These are phyloP conservation scores for Nowickia ferox DNA, from an alignment of 2,888 invertebrate genomes.

Conservation along the genomic window DNA sequence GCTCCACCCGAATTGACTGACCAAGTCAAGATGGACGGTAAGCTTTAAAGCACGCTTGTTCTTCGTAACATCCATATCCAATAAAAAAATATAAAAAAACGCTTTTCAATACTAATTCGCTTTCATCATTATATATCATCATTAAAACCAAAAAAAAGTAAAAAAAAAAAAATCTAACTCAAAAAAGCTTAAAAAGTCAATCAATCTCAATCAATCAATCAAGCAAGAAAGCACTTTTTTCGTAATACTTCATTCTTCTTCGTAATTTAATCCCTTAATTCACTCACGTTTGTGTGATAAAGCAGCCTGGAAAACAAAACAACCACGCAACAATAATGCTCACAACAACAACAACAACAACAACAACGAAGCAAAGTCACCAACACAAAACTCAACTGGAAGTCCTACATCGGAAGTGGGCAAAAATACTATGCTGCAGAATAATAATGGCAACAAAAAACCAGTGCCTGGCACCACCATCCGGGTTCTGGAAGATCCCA, in stretches of 20 bases:
- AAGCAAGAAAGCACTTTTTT: slow-evolving; percentile 73
- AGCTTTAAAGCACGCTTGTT: slow-evolving; percentile 81
- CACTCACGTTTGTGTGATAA: slow-evolving; percentile 76
- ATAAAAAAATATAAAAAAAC: slow-evolving; percentile 71
- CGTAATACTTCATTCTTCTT: slow-evolving; percentile 73
- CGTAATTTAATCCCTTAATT: slow-evolving; percentile 74
- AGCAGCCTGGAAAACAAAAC: slow-evolving; percentile 74
- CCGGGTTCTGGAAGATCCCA: slow-evolving; percentile 85
- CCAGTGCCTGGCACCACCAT: slow-evolving; percentile 84
- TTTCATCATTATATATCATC: slow-evolving; percentile 75
- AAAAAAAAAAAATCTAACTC: slow-evolving; percentile 73
- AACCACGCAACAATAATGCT: slow-evolving; percentile 74
- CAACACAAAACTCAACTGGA: slow-evolving; percentile 67
- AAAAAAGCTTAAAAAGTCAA: slow-evolving; percentile 73
- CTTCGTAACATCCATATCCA: slow-evolving; percentile 73
- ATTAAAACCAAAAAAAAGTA: slow-evolving; percentile 72
- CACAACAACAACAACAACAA: slow-evolving; percentile 73
- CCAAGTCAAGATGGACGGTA: slow-evolving; percentile 85
- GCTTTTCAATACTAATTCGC: slow-evolving; percentile 75
- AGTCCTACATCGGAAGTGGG: slow-evolving; percentile 60
- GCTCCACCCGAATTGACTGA: slow-evolving; percentile 87
- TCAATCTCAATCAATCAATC: slow-evolving; percentile 60
- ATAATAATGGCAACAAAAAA: slow-evolving; percentile 75
- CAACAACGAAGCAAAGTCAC: slow-evolving; percentile 66
- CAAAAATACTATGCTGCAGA: slow-evolving; percentile 53